Conservation (phyloP, 2,888 invertebrate species). For the Bembecia ichneumoniformis region DNA sequence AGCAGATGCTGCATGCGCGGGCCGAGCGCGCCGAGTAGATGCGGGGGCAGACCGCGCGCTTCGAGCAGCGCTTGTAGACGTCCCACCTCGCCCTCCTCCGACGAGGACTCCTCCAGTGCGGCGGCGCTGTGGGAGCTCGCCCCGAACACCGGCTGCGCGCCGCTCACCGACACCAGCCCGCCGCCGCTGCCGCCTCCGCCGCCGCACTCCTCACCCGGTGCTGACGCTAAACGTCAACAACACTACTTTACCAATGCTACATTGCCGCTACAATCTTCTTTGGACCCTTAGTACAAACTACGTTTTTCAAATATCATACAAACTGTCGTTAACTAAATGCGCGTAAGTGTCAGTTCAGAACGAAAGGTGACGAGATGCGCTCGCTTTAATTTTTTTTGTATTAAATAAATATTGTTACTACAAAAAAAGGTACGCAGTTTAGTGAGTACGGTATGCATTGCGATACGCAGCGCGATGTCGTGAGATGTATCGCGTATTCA, state of each 20-base stretch:
- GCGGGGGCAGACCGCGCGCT: constrained; percentile 95
- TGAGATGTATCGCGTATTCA: too few relatives aligned
- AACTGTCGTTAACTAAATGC: too few relatives aligned
- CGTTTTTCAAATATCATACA: too few relatives aligned
- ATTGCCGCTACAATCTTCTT: neutral
- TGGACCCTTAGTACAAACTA: too few relatives aligned
- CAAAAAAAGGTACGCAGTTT: too few relatives aligned
- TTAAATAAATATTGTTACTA: too few relatives aligned
- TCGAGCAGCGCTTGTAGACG: constrained; percentile 94
- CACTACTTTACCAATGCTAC: neutral
- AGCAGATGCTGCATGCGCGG: constrained; percentile 97
- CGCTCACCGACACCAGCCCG: constrained; percentile 52
- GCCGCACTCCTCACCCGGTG: constrained; percentile 49
- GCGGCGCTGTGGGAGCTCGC: constrained; percentile 73
- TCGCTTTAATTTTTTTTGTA: too few relatives aligned
- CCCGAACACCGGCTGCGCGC: constrained; percentile 41
- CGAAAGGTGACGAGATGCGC: too few relatives aligned
- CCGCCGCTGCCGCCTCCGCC: constrained; percentile 25
- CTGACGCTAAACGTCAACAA: constrained; percentile 26
- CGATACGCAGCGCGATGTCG: too few relatives aligned
- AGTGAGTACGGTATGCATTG: too few relatives aligned
- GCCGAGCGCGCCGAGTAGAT: constrained; percentile 94
- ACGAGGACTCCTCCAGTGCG: constrained; percentile 68
- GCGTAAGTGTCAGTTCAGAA: too few relatives aligned
- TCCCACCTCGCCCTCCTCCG: constrained; percentile 95